Conservation (phyloP, 2,888 invertebrate species). For the Pterobdella sp. region DNA sequence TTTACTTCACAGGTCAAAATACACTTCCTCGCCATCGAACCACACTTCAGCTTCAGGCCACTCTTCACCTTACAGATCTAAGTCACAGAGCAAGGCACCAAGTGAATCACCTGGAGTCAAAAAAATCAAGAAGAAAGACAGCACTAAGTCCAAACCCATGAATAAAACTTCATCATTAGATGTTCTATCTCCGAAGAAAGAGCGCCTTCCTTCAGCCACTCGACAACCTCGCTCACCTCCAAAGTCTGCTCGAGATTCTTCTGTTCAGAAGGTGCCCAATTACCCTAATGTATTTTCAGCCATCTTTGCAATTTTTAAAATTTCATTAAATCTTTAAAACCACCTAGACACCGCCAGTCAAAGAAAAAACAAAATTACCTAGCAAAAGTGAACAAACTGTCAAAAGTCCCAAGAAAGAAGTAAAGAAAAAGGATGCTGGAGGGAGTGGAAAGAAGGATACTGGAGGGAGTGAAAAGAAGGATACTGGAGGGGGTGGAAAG, state of each 20-base stretch:
- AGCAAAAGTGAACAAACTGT: too few relatives aligned
- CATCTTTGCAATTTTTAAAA: too few relatives aligned
- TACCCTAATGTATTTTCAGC: too few relatives aligned
- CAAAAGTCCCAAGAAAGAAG: not conserved
- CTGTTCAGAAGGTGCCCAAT: too few relatives aligned
- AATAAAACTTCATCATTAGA: conserved; percentile 25
- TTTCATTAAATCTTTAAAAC: too few relatives aligned
- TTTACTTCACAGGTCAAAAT: too few relatives aligned
- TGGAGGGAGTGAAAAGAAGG: not conserved
- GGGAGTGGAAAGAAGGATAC: not conserved
- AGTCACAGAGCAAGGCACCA: conserved; percentile 14
- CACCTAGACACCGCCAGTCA: too few relatives aligned
- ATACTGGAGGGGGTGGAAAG: too few relatives aligned
- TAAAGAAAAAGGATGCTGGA: conserved; percentile 15
- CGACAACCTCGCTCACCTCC: not conserved
- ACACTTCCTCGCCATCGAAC: conserved; percentile 21
- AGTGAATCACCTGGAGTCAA: conserved; percentile 16
- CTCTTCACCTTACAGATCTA: conserved; percentile 20
- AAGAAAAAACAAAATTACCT: too few relatives aligned
- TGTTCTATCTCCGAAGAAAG: conserved; percentile 10
- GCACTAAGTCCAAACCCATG: conserved; percentile 14
- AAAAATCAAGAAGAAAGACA: conserved; percentile 15
- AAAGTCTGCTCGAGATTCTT: not conserved
- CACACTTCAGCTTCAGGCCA: conserved; percentile 26
- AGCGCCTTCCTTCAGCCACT: not conserved